Evolutionary conservation across 2,888 invertebrate genomes (phyloP).

Genomic region (Andrena haemorrhoa): DNA sequence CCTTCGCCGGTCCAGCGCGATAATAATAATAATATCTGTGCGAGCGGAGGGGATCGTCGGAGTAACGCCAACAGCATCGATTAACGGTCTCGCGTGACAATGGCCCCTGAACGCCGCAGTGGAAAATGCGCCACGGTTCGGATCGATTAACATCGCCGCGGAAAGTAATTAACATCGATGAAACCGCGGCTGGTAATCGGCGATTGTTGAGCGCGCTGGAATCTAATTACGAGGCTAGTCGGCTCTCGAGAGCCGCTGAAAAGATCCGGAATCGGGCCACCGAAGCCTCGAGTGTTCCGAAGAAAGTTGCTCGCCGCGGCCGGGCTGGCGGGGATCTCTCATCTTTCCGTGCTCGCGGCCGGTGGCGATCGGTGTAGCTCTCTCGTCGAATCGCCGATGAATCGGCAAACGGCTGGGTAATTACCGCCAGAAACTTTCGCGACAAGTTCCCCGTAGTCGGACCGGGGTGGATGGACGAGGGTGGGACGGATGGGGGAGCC

Average conservation of each 20-base stretch:
- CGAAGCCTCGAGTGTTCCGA: constrained; percentile 19
- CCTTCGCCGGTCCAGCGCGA: background rate
- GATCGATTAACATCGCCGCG: constrained; percentile 49
- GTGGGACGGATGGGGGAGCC: background rate
- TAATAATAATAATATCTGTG: constrained; percentile 63
- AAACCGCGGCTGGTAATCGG: constrained; percentile 4
- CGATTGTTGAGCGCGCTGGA: constrained; percentile 30
- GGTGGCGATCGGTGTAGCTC: constrained; percentile 39
- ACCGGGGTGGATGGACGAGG: constrained; percentile 1
- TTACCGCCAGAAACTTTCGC: constrained; percentile 67
- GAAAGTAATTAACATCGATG: constrained; percentile 55
- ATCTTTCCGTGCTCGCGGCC: constrained; percentile 11
- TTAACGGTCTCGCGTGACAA: constrained; percentile 56
- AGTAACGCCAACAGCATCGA: constrained; percentile 56
- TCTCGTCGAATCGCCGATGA: constrained; percentile 57
- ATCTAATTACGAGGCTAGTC: constrained; percentile 51
- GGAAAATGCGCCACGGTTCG: constrained; percentile 27
- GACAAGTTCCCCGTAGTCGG: constrained; percentile 52
- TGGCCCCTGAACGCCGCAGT: background rate
- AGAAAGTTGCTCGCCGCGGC: constrained; percentile 38
- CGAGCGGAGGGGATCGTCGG: constrained; percentile 37
- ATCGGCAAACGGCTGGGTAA: constrained; percentile 70
- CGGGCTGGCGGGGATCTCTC: constrained; percentile 11
- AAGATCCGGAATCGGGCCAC: constrained; percentile 29
- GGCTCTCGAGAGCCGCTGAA: constrained; percentile 25